These are phyloP conservation scores for Oenanthe oenanthe DNA, from an alignment of 2,113 vertebrate species.

Conservation along the genomic window DNA sequence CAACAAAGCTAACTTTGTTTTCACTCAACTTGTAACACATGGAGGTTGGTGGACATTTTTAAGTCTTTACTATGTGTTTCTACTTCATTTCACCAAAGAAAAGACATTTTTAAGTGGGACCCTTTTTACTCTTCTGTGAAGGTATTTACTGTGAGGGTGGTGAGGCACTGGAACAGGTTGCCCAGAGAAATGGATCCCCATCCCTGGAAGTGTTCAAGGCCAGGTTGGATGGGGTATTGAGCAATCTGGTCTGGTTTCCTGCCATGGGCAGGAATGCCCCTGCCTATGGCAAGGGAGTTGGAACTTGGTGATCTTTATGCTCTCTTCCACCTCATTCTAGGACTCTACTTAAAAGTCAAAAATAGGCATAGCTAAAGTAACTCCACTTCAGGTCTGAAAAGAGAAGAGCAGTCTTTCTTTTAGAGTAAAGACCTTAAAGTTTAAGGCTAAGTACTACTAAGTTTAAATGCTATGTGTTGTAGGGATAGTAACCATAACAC, in stretches of 20 bases:
- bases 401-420: neutral
- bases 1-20: neutral
- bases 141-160: neutral
- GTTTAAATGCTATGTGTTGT: neutral
- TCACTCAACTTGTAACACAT: neutral
- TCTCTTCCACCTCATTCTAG: neutral
- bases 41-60: neutral
- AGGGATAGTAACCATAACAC: neutral
- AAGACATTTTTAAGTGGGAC: neutral
- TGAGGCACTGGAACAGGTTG: neutral
- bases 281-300: neutral
- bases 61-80: neutral
- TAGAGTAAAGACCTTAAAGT: neutral
- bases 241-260: neutral
- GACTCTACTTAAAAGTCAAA: neutral
- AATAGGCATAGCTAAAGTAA: neutral
- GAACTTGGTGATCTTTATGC: neutral
- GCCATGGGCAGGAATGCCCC: neutral
- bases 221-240: neutral
- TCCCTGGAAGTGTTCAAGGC: neutral
- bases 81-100: neutral
- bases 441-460: neutral
- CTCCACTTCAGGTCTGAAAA: neutral
- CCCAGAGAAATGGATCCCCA: neutral
- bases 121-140: neutral